Conservation (phyloP, 2,113 vertebrate species). For the Pyrgilauda ruficollis region DNA sequence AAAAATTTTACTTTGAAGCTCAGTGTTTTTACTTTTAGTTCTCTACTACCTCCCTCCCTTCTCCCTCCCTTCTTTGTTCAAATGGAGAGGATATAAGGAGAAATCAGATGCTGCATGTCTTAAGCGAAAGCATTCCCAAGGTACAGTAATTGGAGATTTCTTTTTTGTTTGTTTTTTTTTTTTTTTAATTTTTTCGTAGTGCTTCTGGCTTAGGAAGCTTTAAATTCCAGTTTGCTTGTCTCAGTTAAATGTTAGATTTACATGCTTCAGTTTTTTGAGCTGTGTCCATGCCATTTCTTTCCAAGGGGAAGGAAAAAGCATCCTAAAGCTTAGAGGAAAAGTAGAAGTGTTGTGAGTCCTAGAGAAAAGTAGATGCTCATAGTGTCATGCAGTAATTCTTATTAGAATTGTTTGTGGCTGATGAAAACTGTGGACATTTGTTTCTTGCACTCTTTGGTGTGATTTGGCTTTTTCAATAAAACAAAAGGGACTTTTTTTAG, state of each 20-base stretch:
- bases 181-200: background rate
- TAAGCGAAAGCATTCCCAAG: slow-evolving; percentile 96
- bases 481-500: background rate
- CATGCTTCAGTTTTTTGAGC: background rate
- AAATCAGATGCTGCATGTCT: slow-evolving; percentile 90
- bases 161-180: background rate
- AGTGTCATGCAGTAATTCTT: background rate
- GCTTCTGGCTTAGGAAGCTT: slow-evolving; percentile 53
- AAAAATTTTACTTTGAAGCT: slow-evolving; percentile 82
- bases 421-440: background rate
- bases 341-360: background rate
- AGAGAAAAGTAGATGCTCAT: slow-evolving; percentile 5
- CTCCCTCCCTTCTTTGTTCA: slow-evolving; percentile 98
- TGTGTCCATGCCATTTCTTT: background rate
- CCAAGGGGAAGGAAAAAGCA: background rate
- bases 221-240: slow-evolving; percentile 20
- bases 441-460: background rate
- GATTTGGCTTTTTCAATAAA: background rate
- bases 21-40: slow-evolving; percentile 98
- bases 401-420: background rate
- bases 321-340: background rate
- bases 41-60: slow-evolving; percentile 94
- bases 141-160: slow-evolving; percentile 85
- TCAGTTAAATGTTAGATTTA: slow-evolving; percentile 16
- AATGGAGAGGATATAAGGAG: slow-evolving; percentile 98